A percentile compares a stretch with the other conserved stretches of the same genome.
These are phyloP conservation scores for Acrocera orbiculus DNA, from an alignment of 2,888 invertebrate species.

Conservation along the genomic window DNA sequence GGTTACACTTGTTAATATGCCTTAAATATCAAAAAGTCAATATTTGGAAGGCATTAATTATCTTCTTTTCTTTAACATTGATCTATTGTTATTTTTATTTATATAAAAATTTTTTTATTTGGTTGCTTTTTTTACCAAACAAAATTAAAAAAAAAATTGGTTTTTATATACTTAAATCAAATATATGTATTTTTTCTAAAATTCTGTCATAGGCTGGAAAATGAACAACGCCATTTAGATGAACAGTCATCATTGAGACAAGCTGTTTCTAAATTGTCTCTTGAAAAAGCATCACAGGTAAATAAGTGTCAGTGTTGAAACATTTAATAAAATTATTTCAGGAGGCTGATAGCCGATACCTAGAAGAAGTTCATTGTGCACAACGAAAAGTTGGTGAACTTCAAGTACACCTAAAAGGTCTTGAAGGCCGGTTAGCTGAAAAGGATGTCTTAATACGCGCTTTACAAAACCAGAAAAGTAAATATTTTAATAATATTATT, in stretches of 20 bases:
- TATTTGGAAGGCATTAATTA: too few relatives aligned
- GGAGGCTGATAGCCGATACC: slow-evolving; percentile 69
- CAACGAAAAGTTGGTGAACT: slow-evolving; percentile 73
- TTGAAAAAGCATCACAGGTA: slow-evolving; percentile 19
- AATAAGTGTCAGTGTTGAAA: too few relatives aligned
- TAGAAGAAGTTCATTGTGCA: slow-evolving; percentile 74
- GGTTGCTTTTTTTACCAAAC: too few relatives aligned
- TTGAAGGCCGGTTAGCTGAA: slow-evolving; percentile 75
- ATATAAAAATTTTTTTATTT: too few relatives aligned
- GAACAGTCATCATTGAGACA: slow-evolving; percentile 63
- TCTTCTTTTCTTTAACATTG: too few relatives aligned
- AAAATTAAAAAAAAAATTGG: not conserved
- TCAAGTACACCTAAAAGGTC: slow-evolving; percentile 69
- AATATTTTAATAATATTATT: too few relatives aligned
- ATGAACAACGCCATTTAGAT: slow-evolving; percentile 71
- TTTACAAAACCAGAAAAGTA: slow-evolving; percentile 48
- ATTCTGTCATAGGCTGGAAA: slow-evolving; percentile 37
- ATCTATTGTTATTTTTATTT: too few relatives aligned
- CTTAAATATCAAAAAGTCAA: not conserved
- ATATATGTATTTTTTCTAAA: not conserved
- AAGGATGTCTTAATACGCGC: slow-evolving; percentile 82
- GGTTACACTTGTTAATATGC: not conserved
- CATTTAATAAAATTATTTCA: slow-evolving; percentile 29
- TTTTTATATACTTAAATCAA: not conserved
- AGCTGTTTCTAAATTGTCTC: slow-evolving; percentile 62